Percentiles rank a stretch among this genome's conserved stretches.
Conservation (phyloP, 2,113 vertebrate species). For the Apteryx mantelli region DNA sequence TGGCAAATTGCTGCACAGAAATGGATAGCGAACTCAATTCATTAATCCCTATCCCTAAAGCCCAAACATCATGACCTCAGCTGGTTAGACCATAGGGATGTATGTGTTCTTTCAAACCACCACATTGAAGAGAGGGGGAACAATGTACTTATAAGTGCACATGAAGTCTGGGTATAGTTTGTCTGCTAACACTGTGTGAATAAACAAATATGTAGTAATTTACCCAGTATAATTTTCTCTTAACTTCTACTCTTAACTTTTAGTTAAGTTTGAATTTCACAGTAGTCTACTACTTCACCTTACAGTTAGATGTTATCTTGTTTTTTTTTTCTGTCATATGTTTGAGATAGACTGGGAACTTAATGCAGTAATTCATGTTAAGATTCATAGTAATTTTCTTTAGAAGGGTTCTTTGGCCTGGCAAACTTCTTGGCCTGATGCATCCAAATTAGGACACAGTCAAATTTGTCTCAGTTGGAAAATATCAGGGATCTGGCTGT, state of each 20-base stretch:
- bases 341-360: background rate
- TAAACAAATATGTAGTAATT: background rate
- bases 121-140: background rate
- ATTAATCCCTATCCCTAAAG: background rate
- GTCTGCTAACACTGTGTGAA: background rate
- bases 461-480: background rate
- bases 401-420: background rate
- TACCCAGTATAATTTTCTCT: background rate
- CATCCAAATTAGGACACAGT: background rate
- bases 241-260: background rate
- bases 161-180: background rate
- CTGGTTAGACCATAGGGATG: background rate
- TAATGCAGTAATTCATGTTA: background rate
- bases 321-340: background rate
- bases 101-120: background rate
- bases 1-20: background rate
- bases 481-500: background rate
- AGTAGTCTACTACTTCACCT: background rate
- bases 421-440: background rate
- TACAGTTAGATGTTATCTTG: background rate
- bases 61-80: background rate
- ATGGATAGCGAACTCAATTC: slow-evolving; percentile 12
- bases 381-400: background rate
- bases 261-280: background rate
- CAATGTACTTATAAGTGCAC: background rate